Evolutionary conservation across 2,113 vertebrate species (phyloP), one percentile per base, ranked within the genome.

Genomic region (Falco punctatus): DNA sequence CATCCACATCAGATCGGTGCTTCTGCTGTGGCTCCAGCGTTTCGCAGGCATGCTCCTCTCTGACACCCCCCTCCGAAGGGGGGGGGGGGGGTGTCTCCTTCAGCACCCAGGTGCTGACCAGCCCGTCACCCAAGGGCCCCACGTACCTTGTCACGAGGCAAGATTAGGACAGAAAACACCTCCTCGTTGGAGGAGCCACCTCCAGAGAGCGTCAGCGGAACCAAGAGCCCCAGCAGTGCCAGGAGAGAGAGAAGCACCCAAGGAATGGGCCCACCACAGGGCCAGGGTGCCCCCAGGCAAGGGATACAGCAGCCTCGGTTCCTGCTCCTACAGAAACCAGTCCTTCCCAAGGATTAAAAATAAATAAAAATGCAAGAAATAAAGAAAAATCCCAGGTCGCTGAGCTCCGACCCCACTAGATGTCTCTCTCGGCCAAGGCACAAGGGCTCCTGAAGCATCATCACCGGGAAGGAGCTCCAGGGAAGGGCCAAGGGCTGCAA

Each of bases 371-470:
- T 2, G 3, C 5, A 15, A 33, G 19, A 22, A 22, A 13, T 17
- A 22, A 33, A 23, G 35, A 35, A 35, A 11, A 11, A 28, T 8
- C 4, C 11, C 48, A 54, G 5, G 38, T 38, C 38, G 48, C 52
- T 15, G 24, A 67, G 55, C 44, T 58, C 77, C 4, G 8, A 2
- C 15, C 23, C 95, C 96, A 73, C 90, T 87, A 97, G 94, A 82
- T 77, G 95, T 96, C 94, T 6, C 92, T 82, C 66, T 96, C 6
- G 6, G 80, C 81, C 81, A 92, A 87, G 80, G 55, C 75, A 92
- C 64, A 13, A 27, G 11, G 27, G 61, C 81, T 86, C 28, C 72
- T 10, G 57, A 27, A 33, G 58, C 66, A 65, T 23, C 42, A 38
- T 7, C 54, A 13, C 65, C 19, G 26, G 48, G 18, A 48, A 72